Evolutionary conservation across 2,797 vertebrate species (phyloP), one percentile per base, ranked within the genome.

Genomic region (Acrocephalus scirpaceus): DNA sequence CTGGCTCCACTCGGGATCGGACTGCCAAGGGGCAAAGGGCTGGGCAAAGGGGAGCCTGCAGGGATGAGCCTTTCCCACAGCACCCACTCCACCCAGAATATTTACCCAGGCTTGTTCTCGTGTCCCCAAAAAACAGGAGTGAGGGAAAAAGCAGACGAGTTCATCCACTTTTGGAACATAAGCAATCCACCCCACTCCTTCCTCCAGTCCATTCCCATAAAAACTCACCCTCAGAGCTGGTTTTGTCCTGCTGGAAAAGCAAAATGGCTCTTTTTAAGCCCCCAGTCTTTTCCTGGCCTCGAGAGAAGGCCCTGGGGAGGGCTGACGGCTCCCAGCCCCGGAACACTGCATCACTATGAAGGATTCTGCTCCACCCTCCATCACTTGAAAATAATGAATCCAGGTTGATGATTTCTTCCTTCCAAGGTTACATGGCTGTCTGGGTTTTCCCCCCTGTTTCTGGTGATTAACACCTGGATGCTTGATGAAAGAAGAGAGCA

Each of bases 311-410:
- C 23, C 9, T 3, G 48, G 61, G 2, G 10, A 81, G 19, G 58
- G 45, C 57, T 2, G 38, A 10, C 0, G 0, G 62, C 3, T 67
- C 45, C 72, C 67, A 10, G 75, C 53, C 25, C 65, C 0, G 1
- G 71, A 82, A 57, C 17, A 12, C 86, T 26, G 74, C 86, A 60
- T 90, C 27, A 91, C 80, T 90, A 80, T 22, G 88, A 89, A 86
- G 70, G 83, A 74, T 40, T 64, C 92, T 36, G 45, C 84, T 95
- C 66, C 87, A 82, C 60, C 78, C 87, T 95, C 72, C 36, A 36
- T 87, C 93, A 95, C 80, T 88, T 91, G 75, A 90, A 95, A 95
- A 94, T 93, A 96, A 96, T 62, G 65, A 93, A 89, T 9, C 70
- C 30, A 66, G 80, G 60, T 95, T 87, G 92, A 60, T 29, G 72